Percentiles rank a stretch among this genome's conserved stretches.
Evolutionary conservation across 2,888 invertebrate species (phyloP).

Genomic region (Sisyra terminalis): DNA sequence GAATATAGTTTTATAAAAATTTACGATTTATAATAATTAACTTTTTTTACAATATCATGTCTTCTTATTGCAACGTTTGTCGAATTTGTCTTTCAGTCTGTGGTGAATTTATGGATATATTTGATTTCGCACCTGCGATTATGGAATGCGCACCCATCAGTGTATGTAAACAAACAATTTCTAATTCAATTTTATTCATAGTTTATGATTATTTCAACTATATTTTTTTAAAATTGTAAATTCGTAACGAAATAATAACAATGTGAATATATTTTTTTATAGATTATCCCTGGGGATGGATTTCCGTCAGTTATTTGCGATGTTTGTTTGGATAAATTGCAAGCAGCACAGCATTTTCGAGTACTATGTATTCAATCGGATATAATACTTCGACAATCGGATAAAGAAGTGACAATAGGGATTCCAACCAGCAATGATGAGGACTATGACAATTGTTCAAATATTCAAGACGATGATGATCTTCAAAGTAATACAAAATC

Average conservation of each 20-base stretch:
- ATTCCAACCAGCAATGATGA: background rate
- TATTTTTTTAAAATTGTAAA: background rate
- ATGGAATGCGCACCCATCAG: conserved; percentile 7
- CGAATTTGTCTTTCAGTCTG: conserved; percentile 3
- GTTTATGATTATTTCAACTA: background rate
- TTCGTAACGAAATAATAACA: background rate
- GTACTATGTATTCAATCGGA: conserved; percentile 4
- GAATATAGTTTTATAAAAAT: no score
- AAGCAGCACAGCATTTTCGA: conserved; percentile 7
- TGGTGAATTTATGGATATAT: conserved; percentile 3
- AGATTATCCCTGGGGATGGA: conserved; percentile 6
- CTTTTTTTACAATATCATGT: background rate
- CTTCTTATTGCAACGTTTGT: conserved; percentile 4
- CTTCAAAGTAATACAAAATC: background rate
- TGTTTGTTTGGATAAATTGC: conserved; percentile 4
- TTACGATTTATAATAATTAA: no score
- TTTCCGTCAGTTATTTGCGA: conserved; percentile 5
- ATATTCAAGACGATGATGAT: background rate
- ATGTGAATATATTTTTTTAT: background rate
- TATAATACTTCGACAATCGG: background rate
- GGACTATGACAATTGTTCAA: background rate
- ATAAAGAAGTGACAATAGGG: background rate
- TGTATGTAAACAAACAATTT: conserved; percentile 2
- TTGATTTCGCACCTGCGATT: conserved; percentile 4
- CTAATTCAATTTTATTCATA: no score